Evolutionary conservation across 30 jellyfish, hydroid and myxozoan species (phyloP), one percentile per base, ranked within the genome.

Genomic region (Aurelia sp.): DNA sequence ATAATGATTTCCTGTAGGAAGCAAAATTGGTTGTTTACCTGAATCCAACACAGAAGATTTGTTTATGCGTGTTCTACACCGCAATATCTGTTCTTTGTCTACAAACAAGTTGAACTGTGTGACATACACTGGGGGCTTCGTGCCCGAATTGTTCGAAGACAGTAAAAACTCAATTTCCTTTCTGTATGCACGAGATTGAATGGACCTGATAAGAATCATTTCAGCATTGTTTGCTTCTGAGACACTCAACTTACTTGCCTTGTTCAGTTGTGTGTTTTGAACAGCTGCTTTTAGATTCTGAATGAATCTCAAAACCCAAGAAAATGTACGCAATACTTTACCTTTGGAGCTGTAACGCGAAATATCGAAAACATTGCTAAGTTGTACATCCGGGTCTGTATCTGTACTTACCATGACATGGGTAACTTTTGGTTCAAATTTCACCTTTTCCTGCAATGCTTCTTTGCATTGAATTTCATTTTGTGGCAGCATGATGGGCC

Each of bases 91-190:
- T 11, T 84, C 65, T 41, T 84, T 27, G 61, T 84, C 94, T 55
- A 81, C 3, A 51, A 81, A 81, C 66, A 81, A 68, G 40, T 81
- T 86, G 65, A 86, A 86, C 44, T 86, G 95, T 21, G 63, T 60
- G 7, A 74, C 89, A 66, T 62, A 58, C 89, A 66, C 48, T 79
- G 95, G 48, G 89, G 77, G 37, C 51, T 86, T 62, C 20, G 62
- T 73, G 81, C 55, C 51, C 21, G 71, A 30, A 66, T 84, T n/a
- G n/a, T n/a, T n/a, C n/a, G n/a, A n/a, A n/a, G n/a, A n/a, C n/a
- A n/a, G 62, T 7, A 73, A 52, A 63, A 13, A 86, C 78, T 74
- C 74, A 31, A 74, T 62, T 67, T 86, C 89, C 12, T 62, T 66
- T 57, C 62, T 52, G 53, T 15, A 75, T 20, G 88, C 84, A 17